Conservation (phyloP, 2,888 invertebrate species). For the Caenorhabditis afra region DNA sequence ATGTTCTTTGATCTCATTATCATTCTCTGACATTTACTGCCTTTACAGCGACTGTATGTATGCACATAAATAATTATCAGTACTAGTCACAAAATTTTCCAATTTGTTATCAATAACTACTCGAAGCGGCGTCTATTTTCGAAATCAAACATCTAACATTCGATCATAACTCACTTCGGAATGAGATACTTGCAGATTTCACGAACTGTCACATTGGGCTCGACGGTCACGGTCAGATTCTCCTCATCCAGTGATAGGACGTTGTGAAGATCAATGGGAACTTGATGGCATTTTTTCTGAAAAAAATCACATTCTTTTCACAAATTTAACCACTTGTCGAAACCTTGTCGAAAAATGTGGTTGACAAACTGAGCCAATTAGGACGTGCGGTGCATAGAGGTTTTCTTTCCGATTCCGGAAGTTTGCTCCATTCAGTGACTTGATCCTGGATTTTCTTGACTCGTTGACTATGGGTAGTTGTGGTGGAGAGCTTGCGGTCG, state of each 20-base stretch:
- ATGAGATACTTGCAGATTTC: constrained; percentile 85
- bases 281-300: constrained; percentile 84
- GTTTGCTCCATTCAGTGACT: constrained; percentile 79
- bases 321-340: too few species aligned
- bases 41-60: too few species aligned
- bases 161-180: constrained; percentile 64
- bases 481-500: constrained; percentile 63
- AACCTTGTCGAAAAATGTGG: constrained; percentile 85
- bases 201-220: constrained; percentile 86
- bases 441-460: constrained; percentile 64
- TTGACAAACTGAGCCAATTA: constrained; percentile 86
- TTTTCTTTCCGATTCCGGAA: constrained; percentile 82
- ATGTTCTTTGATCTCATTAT: background rate
- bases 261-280: constrained; percentile 85
- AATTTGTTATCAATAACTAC: constrained; percentile 24
- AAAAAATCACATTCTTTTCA: too few species aligned
- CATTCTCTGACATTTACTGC: too few species aligned
- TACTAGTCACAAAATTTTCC: background rate
- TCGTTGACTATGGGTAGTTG: constrained; percentile 75
- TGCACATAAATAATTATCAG: constrained; percentile 15
- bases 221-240: constrained; percentile 84
- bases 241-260: constrained; percentile 84
- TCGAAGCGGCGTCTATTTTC: too few species aligned
- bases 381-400: constrained; percentile 86
- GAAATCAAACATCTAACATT: constrained; percentile 12